Evolutionary conservation across 2,113 vertebrate genomes (phyloP), one percentile per base, ranked within the genome.

Genomic region (Delphinus delphis): DNA sequence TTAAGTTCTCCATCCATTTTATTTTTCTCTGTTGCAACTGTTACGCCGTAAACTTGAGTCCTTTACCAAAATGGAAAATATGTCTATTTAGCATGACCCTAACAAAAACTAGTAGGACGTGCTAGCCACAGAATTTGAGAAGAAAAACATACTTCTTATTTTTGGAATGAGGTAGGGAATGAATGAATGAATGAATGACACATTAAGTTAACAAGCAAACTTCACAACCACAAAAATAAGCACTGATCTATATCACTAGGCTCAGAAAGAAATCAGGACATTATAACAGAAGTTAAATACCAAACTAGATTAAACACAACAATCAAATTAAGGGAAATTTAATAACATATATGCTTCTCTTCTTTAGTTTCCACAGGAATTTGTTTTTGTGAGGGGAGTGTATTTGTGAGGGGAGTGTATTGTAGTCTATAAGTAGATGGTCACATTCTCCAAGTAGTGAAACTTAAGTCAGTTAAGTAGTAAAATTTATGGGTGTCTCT

Each of bases 381-480:
- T 90, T 83, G 53, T 82, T 58, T 90, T 63, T 81, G 68, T 93
- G 62, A 96, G 6, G 36, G 9, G n/a, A 63, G 23, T 79, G 25
- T 65, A 14, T 79, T 36, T 55, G 58, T 65, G 15, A 47, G 47
- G 47, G 47, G 47, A 50, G 47, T 50, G 47, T 50, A 50, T 50
- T 50, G 47, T 50, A 50, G 47, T 50, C 74, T 88, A 26, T 11
- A 31, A 28, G 87, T 55, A 71, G 58, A 60, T 31, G 53, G 44
- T 38, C 67, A 17, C 55, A 15, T 55, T 96, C n/a, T 93, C 44
- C 31, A 80, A 88, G n/a, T n/a, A 60, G 44, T 73, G n/a, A 93
- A 93, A 92, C 70, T 80, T 84, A 95, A 96, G 38, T 77, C 71
- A 93, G 44, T 65, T 74, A 89, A 92, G 44, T 21, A 63, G n/a